These are phyloP conservation scores for Phrynosoma blainvillii DNA, from an alignment of 2,113 vertebrate genomes.

Conservation along the genomic window DNA sequence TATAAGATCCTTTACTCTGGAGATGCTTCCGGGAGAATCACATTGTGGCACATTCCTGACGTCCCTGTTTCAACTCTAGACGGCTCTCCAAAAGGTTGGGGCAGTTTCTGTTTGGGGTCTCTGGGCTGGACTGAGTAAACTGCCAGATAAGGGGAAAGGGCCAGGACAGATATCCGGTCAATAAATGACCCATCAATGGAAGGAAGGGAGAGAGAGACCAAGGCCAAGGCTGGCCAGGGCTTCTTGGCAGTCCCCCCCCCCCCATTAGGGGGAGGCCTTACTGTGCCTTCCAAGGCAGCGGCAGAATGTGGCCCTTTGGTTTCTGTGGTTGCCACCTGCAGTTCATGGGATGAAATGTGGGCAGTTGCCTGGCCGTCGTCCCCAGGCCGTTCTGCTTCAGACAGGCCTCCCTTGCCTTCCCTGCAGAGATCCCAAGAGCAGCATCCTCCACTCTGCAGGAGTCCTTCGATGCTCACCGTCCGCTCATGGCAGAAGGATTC, in stretches of 20 bases:
- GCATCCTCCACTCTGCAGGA: constrained; percentile 76
- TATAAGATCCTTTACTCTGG: constrained; percentile 83
- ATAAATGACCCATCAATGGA: too few species aligned
- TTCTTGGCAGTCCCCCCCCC: too few species aligned
- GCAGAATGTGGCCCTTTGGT: neutral
- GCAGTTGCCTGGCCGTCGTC: too few species aligned
- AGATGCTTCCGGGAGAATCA: constrained; percentile 78
- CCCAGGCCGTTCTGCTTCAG: neutral
- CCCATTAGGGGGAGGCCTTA: too few species aligned
- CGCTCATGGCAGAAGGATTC: constrained; percentile 62
- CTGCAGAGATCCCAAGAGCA: constrained; percentile 76
- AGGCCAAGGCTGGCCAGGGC: too few species aligned
- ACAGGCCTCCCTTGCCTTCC: neutral
- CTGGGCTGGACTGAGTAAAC: neutral
- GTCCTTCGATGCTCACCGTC: constrained; percentile 71
- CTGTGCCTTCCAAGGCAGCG: neutral
- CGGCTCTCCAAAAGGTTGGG: constrained; percentile 79
- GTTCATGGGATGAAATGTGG: neutral
- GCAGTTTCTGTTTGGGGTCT: neutral
- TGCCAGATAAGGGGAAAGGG: neutral
- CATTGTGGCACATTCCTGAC: constrained; percentile 83
- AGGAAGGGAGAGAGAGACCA: too few species aligned
- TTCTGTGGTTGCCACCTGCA: neutral
- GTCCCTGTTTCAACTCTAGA: constrained; percentile 77
- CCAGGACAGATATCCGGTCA: too few species aligned